Evolutionary conservation across 2,797 vertebrate species (phyloP).

Genomic region (Pangasius sanitwongsei): DNA sequence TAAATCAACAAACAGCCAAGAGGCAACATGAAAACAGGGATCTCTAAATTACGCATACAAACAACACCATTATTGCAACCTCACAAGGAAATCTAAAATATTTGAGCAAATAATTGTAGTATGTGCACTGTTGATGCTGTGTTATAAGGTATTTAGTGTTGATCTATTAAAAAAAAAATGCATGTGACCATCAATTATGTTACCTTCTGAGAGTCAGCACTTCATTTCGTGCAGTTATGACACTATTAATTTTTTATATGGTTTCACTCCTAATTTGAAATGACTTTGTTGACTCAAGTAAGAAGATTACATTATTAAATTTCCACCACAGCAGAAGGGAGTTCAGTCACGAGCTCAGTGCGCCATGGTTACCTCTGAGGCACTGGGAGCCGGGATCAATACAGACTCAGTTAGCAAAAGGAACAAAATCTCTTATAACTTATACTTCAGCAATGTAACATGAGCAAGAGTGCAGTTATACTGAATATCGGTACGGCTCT

Average conservation of each 20-base stretch:
- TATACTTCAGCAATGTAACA: neutral
- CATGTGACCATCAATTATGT: neutral
- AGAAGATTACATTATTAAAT: neutral
- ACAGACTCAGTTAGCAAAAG: neutral
- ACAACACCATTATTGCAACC: neutral
- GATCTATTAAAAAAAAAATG: neutral
- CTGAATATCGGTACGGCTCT: neutral
- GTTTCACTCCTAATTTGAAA: neutral
- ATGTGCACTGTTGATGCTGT: neutral
- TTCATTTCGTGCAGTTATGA: neutral
- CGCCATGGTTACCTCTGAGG: neutral
- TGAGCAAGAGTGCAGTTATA: neutral
- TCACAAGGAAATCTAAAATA: neutral
- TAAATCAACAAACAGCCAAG: constrained; percentile 4
- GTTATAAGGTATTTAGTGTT: neutral
- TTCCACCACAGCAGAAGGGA: neutral
- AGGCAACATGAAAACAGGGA: neutral
- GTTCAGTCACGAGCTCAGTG: neutral
- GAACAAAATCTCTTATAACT: neutral
- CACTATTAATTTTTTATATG: neutral
- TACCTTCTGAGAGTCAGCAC: neutral
- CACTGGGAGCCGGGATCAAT: constrained; percentile 6
- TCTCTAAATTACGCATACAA: neutral
- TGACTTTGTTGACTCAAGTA: no score
- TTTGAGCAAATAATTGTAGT: neutral